These are phyloP conservation scores for Himantopus leucocephalus DNA, from an alignment of 2,113 vertebrate genomes.

Conservation along the genomic window DNA sequence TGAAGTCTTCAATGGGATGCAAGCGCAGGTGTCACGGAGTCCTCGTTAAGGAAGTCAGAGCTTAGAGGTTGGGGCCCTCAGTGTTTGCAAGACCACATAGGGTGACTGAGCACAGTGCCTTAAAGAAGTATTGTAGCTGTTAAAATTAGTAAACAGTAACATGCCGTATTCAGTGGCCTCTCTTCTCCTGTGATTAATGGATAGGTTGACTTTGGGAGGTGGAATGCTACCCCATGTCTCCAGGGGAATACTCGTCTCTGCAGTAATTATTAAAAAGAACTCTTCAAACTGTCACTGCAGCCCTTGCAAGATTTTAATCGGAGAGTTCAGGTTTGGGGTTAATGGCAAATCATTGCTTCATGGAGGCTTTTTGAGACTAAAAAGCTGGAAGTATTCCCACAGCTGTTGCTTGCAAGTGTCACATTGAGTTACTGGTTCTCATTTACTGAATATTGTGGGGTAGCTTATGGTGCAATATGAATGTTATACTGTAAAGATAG, in stretches of 20 bases:
- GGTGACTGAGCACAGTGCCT: not conserved
- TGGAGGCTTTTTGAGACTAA: not conserved
- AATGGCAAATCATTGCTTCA: constrained; percentile 64
- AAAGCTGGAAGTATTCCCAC: constrained; percentile 31
- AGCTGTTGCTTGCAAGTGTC: constrained; percentile 47
- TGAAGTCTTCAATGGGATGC: not conserved
- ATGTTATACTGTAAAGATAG: not conserved
- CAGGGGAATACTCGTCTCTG: constrained; percentile 35
- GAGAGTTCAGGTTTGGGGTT: constrained; percentile 55
- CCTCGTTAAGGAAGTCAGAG: accelerated
- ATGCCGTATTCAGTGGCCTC: not conserved
- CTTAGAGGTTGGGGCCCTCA: not conserved
- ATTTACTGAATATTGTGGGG: not conserved
- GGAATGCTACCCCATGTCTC: not conserved
- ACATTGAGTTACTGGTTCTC: not conserved
- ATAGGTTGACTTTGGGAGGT: constrained; percentile 16
- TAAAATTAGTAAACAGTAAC: not conserved
- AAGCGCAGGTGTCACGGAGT: not conserved
- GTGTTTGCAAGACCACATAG: not conserved
- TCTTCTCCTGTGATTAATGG: constrained; percentile 44
- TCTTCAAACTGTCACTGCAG: constrained; percentile 51
- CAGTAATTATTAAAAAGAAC: constrained; percentile 59
- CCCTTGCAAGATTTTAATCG: constrained; percentile 50
- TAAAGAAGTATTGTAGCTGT: not conserved
- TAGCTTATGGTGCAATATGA: not conserved